A percentile compares a stretch with the other conserved stretches of the same genome.
phyloP scores from a whole-genome alignment of 1,140 invertebrate species.

The Diuraphis noxia region DNA sequence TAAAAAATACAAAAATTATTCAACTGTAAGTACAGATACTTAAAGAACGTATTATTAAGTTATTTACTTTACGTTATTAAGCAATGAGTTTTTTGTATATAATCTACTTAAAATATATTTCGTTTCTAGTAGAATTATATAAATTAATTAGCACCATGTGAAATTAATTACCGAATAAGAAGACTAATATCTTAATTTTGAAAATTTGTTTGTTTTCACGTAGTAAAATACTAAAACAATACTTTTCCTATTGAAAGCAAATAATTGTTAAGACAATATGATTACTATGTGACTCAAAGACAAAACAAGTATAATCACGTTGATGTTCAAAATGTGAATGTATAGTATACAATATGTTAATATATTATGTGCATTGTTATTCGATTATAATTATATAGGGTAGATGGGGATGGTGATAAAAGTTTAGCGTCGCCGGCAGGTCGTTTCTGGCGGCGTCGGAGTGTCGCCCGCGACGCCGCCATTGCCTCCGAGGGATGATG shows the following conservation, averaged over 20 bases:
- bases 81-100: neutral
- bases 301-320: constrained; percentile 14
- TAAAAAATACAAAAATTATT: too few species aligned
- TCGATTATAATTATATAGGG: constrained; percentile 38
- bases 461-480: neutral
- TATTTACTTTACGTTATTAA: neutral
- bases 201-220: neutral
- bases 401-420: constrained; percentile 35
- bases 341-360: constrained; percentile 29
- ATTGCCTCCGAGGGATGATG: constrained; percentile 20
- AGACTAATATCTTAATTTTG: neutral
- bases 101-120: neutral
- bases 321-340: neutral
- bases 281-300: neutral
- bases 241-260: neutral
- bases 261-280: neutral
- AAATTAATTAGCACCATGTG: neutral
- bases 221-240: neutral
- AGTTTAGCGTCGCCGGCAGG: constrained; percentile 44
- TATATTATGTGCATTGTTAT: constrained; percentile 19
- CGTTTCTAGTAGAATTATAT: neutral
- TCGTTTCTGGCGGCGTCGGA: constrained; percentile 42
- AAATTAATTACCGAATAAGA: neutral
- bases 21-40: neutral
- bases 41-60: neutral